Base-by-base conservation (phyloP, 2,888 invertebrate species). In the Eupsilia transversa region DNA sequence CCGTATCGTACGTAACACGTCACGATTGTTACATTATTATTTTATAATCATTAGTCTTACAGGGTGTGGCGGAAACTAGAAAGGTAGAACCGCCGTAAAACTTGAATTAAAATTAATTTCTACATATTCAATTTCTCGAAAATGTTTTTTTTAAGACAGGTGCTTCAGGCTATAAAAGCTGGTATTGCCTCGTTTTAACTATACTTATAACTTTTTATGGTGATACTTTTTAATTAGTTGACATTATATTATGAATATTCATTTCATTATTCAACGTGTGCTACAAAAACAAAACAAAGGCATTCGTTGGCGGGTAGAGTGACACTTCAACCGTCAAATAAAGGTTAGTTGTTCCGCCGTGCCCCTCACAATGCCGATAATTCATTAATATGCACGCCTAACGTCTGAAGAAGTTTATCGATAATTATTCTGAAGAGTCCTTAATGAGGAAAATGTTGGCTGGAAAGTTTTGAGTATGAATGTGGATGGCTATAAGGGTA, bases 1-100 rank as follows among this genome's bases (percentile, higher is more conserved):
- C 74, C 70, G 81, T 84, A 73, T 81, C 80, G 79, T 60, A 69
- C 64, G 68, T 74, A 66, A 82, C 54, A 78, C 80, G 80, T 79
- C 80, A 83, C 78, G 84, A 85, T 64, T 72, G 33, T 72, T 57
- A 59, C 49, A 74, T 49, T 73, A 70, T 64, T 77, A 64, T 60
- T 65, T 67, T 61, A 59, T 67, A 66, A 71, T 79, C n/a, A 30
- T 33, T 72, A 59, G 33, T 33, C 2, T n/a, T 20, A 14, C 54
- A 33, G 7, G 46, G 35, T 59, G 27, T 49, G 33, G 56, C 59
- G 67, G 46, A 41, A 76, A 67, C 46, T 64, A 52, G 23, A 74
- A 63, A 74, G 12, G 12, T 10, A 27, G 9, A 63, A 0, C 14
- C 33, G 20, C 35, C 20, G 23, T 65, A 38, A 59, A 64, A 66